Evolutionary conservation across 2,113 vertebrate species (phyloP).

Genomic region (Nematolebias whitei): DNA sequence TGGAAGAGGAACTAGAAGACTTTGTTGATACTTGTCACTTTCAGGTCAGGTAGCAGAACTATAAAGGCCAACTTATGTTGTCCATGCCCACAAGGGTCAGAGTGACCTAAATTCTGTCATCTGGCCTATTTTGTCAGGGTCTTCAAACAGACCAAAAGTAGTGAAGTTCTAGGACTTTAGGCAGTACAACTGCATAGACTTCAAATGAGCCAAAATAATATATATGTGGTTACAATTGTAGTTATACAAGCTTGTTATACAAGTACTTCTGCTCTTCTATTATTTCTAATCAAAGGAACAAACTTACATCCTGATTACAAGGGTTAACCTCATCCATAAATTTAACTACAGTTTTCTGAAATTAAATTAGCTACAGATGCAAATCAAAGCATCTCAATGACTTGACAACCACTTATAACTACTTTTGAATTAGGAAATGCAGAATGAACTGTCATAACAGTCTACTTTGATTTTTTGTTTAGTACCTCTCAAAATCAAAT

Average conservation of each 20-base stretch:
- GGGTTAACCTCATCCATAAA: too few species aligned
- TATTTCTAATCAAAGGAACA: not conserved
- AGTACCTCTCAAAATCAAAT: not conserved
- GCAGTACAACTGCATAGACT: not conserved
- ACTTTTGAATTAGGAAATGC: not conserved
- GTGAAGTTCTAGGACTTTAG: not conserved
- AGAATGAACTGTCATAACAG: not conserved
- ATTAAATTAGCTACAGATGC: too few species aligned
- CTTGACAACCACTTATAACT: not conserved
- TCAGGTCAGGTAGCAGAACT: conserved; percentile 10
- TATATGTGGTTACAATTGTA: not conserved
- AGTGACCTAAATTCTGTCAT: conserved; percentile 17
- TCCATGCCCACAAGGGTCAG: conserved; percentile 11
- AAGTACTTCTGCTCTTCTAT: not conserved
- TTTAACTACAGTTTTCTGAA: too few species aligned
- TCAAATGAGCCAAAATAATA: not conserved
- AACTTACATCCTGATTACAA: not conserved
- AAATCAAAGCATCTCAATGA: too few species aligned
- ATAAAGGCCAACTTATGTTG: conserved; percentile 9
- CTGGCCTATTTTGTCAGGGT: conserved; percentile 4
- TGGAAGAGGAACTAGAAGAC: not conserved
- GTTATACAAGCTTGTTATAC: not conserved
- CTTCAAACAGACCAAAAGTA: conserved; percentile 5
- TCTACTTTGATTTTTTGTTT: not conserved
- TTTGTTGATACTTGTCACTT: conserved; percentile 11